Evolutionary conservation across 2,797 vertebrate species (phyloP), one percentile per base, ranked within the genome.

Genomic region (Bryconaethiops microstoma): DNA sequence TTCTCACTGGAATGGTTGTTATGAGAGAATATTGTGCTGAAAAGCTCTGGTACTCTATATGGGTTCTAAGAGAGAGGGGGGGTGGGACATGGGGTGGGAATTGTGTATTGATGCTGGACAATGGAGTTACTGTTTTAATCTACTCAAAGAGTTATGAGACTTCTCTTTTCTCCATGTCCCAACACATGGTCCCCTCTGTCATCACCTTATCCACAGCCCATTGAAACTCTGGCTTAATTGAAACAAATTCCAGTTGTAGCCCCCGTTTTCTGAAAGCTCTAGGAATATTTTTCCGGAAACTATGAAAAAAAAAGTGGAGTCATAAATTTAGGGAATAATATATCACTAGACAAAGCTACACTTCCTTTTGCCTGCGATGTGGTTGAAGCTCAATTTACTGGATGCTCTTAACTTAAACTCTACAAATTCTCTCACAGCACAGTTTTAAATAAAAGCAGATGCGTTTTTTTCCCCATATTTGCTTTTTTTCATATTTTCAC

Each of bases 91-190:
- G 86, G 86, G 77, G 82, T 73, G 77, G 87, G 86, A 87, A 88
- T 89, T 83, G 86, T 89, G 88, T 90, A 90, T 87, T 76, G 74
- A 89, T 85, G 86, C 76, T 70, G 87, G 90, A 94, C 92, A 93
- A 92, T 90, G 89, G 90, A 90, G 82, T 88, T 87, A 91, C 87
- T 93, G 90, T 93, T 92, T 90, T 87, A 90, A 90, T 92, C 77
- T 82, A 86, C 85, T 84, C 82, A 90, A 88, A 90, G 80, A 85
- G 84, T 87, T 85, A 85, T 87, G 85, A 93, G 86, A 79, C 71
- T 82, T 83, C 74, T 79, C 77, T 86, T 79, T 88, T 84, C 75
- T 82, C 72, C 82, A 70, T 82, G 77, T 90, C 80, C 82, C 86
- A 91, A 88, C 85, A 88, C 82, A 86, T 81, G 82, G 89, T 84